Percentiles rank a stretch among this genome's conserved stretches.
Conservation (phyloP, 1,140 invertebrate genomes). For the Philaenus spumarius region DNA sequence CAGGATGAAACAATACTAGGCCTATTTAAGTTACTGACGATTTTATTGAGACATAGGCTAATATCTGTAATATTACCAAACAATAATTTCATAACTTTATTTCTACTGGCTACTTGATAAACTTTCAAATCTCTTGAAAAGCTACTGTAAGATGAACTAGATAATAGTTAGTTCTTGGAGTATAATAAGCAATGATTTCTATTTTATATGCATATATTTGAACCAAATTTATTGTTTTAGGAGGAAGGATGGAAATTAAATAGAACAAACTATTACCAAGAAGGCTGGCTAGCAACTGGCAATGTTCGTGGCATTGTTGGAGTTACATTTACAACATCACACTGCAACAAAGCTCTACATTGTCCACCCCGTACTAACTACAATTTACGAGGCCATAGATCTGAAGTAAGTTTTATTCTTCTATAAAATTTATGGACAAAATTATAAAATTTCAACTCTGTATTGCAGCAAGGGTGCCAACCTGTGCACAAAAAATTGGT, state of each 20-base stretch:
- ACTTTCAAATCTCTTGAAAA: not conserved
- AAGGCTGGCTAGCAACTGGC: conserved; percentile 96
- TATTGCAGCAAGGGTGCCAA: no score
- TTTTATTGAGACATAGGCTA: no score
- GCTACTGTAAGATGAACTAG: not conserved
- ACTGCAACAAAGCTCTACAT: conserved; percentile 74
- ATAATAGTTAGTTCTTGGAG: not conserved
- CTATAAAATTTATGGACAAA: no score
- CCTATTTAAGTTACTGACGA: no score
- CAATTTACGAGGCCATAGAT: conserved; percentile 93
- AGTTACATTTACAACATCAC: conserved; percentile 91
- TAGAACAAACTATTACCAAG: conserved; percentile 92
- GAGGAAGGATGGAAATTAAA: conserved; percentile 91
- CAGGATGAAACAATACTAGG: no score
- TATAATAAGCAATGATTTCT: no score
- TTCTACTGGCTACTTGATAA: not conserved
- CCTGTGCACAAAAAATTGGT: no score
- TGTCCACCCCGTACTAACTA: conserved; percentile 91
- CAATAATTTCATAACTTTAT: no score
- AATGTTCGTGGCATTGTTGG: conserved; percentile 92
- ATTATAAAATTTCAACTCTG: no score
- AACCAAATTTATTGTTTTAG: no score
- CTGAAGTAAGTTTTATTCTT: conserved; percentile 65
- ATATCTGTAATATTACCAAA: no score
- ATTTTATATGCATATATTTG: no score